A percentile compares a stretch with the other conserved stretches of the same genome.
Evolutionary conservation across 2,888 invertebrate genomes (phyloP).

Genomic region (Apodemia duryi): DNA sequence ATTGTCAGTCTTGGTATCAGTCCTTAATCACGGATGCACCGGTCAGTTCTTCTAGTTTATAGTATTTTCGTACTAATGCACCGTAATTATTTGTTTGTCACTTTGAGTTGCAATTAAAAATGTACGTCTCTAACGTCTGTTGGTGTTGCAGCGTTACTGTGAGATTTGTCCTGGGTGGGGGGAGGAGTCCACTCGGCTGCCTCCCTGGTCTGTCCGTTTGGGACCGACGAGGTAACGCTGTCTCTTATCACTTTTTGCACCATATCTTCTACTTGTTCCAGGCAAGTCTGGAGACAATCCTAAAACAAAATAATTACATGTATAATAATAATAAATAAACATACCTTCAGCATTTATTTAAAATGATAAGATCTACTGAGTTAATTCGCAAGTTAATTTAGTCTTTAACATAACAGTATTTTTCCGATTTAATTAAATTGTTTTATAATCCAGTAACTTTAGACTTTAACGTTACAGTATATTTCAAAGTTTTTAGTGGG

Average conservation of each 20-base stretch:
- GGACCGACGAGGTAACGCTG: conserved; percentile 51
- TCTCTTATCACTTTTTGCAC: conserved; percentile 80
- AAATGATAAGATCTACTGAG: too few species aligned
- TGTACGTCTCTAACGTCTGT: conserved; percentile 92
- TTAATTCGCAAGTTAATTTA: too few species aligned
- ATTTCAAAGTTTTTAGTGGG: too few species aligned
- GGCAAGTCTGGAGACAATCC: conserved; percentile 89
- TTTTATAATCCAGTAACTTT: too few species aligned
- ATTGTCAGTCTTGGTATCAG: conserved; percentile 76
- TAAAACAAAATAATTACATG: conserved; percentile 45
- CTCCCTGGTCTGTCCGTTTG: conserved; percentile 70
- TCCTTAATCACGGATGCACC: conserved; percentile 70
- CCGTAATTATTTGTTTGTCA: conserved; percentile 45
- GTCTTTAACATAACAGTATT: too few species aligned
- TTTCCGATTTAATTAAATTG: too few species aligned
- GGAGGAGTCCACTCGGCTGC: conserved; percentile 67
- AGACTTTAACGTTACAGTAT: too few species aligned
- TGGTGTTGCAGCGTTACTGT: conserved; percentile 88
- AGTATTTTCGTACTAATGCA: conserved; percentile 75
- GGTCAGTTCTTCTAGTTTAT: conserved; percentile 59
- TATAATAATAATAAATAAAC: too few species aligned
- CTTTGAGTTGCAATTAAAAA: conserved; percentile 71
- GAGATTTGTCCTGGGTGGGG: conserved; percentile 77
- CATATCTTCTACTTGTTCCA: conserved; percentile 89
- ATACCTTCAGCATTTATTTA: too few species aligned